Evolutionary conservation across 1,140 invertebrate species (phyloP), one percentile per base, ranked within the genome.

Genomic region (Manduca sexta): DNA sequence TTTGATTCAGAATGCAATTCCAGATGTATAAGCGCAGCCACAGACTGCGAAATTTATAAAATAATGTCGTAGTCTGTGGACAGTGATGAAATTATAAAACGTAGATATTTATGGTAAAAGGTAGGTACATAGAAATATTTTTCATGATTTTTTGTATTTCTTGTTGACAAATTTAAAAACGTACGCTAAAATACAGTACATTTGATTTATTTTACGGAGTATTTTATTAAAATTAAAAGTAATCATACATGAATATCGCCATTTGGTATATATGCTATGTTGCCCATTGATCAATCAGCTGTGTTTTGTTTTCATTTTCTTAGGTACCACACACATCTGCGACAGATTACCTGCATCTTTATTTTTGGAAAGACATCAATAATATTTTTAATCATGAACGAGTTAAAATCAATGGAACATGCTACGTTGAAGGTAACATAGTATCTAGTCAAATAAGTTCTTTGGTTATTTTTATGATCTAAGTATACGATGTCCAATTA

Each of bases 321-420:
- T 50, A 56, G 58, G 54, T 52, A 49, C 30, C 30, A 29, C 30
- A 29, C 37, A n/a, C 33, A 26, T 33, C 10, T 21, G 29, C 7
- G 5, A n/a, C 1, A n/a, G 13, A 12, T 35, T 11, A 1, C n/a
- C 5, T 35, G n/a, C n/a, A 35, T n/a, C 13, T 12, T 35, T 35
- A n/a, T 14, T 34, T 34, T 12, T 12, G 33, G n/a, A 35, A n/a
- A 35, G n/a, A 35, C 33, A 35, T 26, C 21, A 29, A 7, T 14
- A 34, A 5, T 15, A 0, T 4, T 10, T 34, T 44, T 17, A 73
- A 58, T n/a, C 71, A 94, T 94, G 93, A 92, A 92, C 74, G 97
- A 98, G 85, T 88, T 98, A 37, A 97, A 96, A 86, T 92, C 94
- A 51, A 86, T 98, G 60, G 97, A 98, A 84, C 96, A 98, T 87